Base-by-base conservation (phyloP, 2,888 invertebrate species). In the Lycophotia porphyrea region DNA sequence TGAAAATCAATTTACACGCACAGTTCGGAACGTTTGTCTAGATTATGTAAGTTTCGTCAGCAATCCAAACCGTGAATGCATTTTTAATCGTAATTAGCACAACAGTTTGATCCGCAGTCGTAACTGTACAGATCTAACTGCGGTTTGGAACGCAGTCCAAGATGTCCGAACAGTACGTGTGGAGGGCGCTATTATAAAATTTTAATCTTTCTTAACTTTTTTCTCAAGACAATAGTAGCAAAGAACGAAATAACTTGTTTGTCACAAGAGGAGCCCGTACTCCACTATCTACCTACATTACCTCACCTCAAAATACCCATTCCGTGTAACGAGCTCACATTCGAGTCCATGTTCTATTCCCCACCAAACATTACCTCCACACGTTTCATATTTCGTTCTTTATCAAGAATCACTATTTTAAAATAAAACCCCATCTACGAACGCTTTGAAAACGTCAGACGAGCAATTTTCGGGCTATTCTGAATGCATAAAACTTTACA, bases 401-500 rank as follows among this genome's bases (percentile, higher is more conserved):
- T 88, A 87, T 87, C 87, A 88, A 86, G 81, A 84, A 87, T 84
- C 84, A 84, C 80, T 82, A 84, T 82, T 87, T 85, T 87, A 87
- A 88, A 88, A 88, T 88, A 80, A 84, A 90, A 89, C 90, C 89
- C 89, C 90, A 89, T 91, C 81, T 74, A 87, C 91, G 89, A 90
- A 89, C 90, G 88, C 91, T 91, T 91, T 90, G 88, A 90, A 93
- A 93, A 92, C 93, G 93, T 92, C 92, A 92, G 92, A 93, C 91
- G 93, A 92, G 92, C 95, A 94, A 94, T 95, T 94, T 93, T 94
- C 94, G 92, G 92, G 93, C 93, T 92, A 93, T 95, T 95, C 88
- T 90, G 88, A 93, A 95, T 93, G 93, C 94, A 95, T 95, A 94
- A 95, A 95, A 95, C 90, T 95, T 95, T 93, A 95, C 93, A 94